Evolutionary conservation across 2,113 vertebrate species (phyloP).

Genomic region (Engraulis encrasicolus): DNA sequence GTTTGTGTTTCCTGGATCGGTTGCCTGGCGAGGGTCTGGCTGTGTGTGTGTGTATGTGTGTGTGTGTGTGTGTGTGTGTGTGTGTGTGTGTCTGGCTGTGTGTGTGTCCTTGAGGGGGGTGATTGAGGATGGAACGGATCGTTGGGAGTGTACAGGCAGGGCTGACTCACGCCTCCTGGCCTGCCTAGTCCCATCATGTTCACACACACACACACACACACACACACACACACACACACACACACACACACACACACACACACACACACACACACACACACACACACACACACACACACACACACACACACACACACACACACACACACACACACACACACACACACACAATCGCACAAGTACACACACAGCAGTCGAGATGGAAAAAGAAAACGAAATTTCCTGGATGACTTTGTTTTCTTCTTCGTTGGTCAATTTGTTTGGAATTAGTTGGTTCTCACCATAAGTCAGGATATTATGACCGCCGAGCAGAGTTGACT

Average conservation of each 20-base stretch:
- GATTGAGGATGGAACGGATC: background rate
- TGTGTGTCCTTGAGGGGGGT: background rate
- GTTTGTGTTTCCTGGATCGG: background rate
- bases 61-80: background rate
- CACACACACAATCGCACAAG: too few relatives aligned
- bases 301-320: too few relatives aligned
- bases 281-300: too few relatives aligned
- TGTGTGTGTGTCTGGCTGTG: background rate
- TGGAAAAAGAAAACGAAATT: too few relatives aligned
- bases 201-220: background rate
- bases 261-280: too few relatives aligned
- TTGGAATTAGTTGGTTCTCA: background rate
- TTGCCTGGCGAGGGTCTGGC: background rate
- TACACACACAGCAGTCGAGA: too few relatives aligned
- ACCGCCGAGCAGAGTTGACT: background rate
- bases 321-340: too few relatives aligned
- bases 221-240: too few relatives aligned
- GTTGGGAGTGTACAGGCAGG: background rate
- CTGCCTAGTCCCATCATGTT: background rate
- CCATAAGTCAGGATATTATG: background rate
- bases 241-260: too few relatives aligned
- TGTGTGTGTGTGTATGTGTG: background rate
- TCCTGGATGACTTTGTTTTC: too few relatives aligned
- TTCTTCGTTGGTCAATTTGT: background rate
- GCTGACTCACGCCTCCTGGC: background rate